Conservation (phyloP, 2,797 vertebrate species). For the Phoebastria nigripes region DNA sequence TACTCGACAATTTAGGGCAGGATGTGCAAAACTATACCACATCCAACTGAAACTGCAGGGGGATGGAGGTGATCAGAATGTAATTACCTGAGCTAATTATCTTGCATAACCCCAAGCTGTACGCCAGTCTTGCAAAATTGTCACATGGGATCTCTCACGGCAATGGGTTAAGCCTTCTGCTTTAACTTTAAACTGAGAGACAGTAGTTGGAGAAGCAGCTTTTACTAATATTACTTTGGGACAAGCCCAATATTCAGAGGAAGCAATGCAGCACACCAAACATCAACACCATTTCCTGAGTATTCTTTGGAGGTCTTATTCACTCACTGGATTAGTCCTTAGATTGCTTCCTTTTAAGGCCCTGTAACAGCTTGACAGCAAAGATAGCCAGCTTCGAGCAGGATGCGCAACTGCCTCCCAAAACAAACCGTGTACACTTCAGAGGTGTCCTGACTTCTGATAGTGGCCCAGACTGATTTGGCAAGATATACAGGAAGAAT, state of each 20-base stretch:
- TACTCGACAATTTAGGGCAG: constrained; percentile 15
- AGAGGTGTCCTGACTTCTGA: neutral
- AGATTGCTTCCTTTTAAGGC: neutral
- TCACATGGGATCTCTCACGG: neutral
- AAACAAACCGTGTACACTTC: fast-evolving
- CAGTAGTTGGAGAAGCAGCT: neutral
- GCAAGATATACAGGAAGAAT: neutral
- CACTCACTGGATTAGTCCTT: neutral
- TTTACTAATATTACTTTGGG: neutral
- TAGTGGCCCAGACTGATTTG: fast-evolving
- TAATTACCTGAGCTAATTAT: constrained; percentile 63
- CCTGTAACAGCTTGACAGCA: neutral
- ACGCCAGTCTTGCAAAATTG: neutral
- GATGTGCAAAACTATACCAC: neutral
- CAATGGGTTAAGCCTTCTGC: neutral
- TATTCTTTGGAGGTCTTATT: neutral
- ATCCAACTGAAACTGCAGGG: constrained; percentile 17
- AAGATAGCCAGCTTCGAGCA: fast-evolving
- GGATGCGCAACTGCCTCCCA: neutral
- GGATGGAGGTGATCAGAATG: constrained; percentile 14
- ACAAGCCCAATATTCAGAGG: neutral
- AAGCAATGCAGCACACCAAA: constrained; percentile 23
- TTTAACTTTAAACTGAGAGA: neutral
- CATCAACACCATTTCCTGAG: constrained; percentile 11
- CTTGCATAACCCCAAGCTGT: constrained; percentile 40